phyloP scores from a whole-genome alignment of 2,113 vertebrate species.

The Phylloscopus trochiloides region DNA sequence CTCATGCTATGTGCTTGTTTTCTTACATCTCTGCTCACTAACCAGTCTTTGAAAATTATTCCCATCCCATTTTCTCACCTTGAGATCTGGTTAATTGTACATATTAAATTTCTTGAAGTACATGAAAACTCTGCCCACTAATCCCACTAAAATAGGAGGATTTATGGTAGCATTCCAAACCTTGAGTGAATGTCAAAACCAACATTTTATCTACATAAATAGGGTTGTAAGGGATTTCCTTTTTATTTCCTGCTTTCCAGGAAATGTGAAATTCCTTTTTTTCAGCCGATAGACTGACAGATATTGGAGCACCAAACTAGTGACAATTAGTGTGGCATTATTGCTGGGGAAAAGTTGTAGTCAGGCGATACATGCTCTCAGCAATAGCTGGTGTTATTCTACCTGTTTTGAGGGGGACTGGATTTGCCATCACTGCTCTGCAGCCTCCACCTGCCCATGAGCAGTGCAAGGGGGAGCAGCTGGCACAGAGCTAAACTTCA shows the following conservation, averaged over 20 bases:
- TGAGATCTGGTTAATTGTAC: neutral
- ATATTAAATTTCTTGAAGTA: neutral
- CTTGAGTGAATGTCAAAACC: neutral
- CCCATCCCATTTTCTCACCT: neutral
- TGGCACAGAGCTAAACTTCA: neutral
- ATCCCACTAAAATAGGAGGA: neutral
- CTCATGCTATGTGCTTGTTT: neutral
- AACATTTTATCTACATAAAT: neutral
- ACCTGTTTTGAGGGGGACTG: fast-evolving
- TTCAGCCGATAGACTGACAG: neutral
- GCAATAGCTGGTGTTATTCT: neutral
- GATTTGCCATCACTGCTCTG: fast-evolving
- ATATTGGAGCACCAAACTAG: neutral
- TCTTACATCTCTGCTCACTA: neutral
- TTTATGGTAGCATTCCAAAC: neutral
- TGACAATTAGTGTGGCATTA: neutral
- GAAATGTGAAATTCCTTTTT: neutral
- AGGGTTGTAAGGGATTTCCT: neutral
- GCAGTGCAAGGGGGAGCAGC: neutral
- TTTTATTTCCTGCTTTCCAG: neutral
- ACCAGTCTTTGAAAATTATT: neutral
- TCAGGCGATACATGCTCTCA: neutral
- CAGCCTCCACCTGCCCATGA: neutral
- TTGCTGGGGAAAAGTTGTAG: neutral
- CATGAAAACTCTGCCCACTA: neutral